phyloP scores from a whole-genome alignment of 37 sponge, comb jelly and placozoan species.

The Amphimedon queenslandica region DNA sequence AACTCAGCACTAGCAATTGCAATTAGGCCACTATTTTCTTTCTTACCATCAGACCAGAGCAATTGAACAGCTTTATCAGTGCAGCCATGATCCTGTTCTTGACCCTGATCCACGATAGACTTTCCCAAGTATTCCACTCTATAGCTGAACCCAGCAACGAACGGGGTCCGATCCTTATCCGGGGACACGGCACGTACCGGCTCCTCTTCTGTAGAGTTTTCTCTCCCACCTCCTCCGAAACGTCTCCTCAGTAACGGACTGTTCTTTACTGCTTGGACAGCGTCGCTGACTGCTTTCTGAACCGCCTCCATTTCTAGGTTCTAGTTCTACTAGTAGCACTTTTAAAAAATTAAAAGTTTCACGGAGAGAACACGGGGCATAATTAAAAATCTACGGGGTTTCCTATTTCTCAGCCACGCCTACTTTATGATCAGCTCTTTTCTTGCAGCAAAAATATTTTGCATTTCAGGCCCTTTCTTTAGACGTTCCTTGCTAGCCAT shows the following conservation, averaged over 20 bases:
- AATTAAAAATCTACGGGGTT: too few species aligned
- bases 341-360: too few species aligned
- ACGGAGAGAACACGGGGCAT: too few species aligned
- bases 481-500: too few species aligned
- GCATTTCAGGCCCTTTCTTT: too few species aligned
- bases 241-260: conserved; percentile 71
- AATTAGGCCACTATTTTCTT: too few species aligned
- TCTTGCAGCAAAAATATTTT: too few species aligned
- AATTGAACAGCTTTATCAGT: conserved; percentile 39
- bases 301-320: conserved; percentile 59
- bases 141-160: conserved; percentile 77
- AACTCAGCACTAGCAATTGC: too few species aligned
- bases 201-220: background rate
- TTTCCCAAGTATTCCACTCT: conserved; percentile 59
- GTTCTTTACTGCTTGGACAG: conserved; percentile 60
- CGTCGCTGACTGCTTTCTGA: conserved; percentile 56
- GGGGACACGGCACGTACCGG: conserved; percentile 20
- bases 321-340: too few species aligned
- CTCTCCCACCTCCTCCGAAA: conserved; percentile 29
- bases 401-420: too few species aligned
- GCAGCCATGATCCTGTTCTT: conserved; percentile 69
- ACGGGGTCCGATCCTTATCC: conserved; percentile 73
- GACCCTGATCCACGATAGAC: conserved; percentile 12
- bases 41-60: conserved; percentile 17
- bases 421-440: too few species aligned